These are phyloP conservation scores for Pseudomyrmex dendroicus DNA, from an alignment of 1,140 invertebrate genomes.

Conservation along the genomic window DNA sequence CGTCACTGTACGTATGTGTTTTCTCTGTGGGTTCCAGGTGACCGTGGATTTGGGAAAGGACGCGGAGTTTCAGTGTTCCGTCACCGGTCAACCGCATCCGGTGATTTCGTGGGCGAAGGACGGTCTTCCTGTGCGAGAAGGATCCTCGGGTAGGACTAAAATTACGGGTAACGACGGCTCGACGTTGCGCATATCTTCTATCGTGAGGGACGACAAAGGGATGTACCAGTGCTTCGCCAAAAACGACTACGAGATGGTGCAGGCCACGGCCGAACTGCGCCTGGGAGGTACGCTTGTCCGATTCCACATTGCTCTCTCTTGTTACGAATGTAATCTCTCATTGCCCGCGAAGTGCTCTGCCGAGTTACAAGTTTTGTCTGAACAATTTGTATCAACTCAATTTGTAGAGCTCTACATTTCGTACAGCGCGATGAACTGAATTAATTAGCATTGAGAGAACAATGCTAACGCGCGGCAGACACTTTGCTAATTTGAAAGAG, in stretches of 20 bases:
- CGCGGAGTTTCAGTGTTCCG: constrained; percentile 93
- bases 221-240: constrained; percentile 96
- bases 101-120: constrained; percentile 94
- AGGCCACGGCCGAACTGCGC: constrained; percentile 92
- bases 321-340: not conserved
- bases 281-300: constrained; percentile 90
- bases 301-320: not conserved
- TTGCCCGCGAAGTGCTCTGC: not conserved
- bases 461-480: too few relatives aligned
- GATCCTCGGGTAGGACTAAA: constrained; percentile 81
- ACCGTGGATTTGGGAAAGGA: constrained; percentile 93
- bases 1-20: not conserved
- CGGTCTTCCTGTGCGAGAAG: constrained; percentile 89
- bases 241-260: constrained; percentile 94
- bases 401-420: too few relatives aligned
- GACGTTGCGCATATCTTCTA: constrained; percentile 86
- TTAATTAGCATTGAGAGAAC: not conserved
- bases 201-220: constrained; percentile 92
- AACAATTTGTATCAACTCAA: not conserved
- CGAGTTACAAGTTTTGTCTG: not conserved
- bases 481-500: not conserved
- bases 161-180: constrained; percentile 80
- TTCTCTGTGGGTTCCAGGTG: constrained; percentile 70
- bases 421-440: constrained; percentile 5
- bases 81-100: constrained; percentile 93